A percentile compares a stretch with the other conserved stretches of the same genome.
Evolutionary conservation across 2,113 vertebrate genomes (phyloP).

Genomic region (Ceyx melanurus): DNA sequence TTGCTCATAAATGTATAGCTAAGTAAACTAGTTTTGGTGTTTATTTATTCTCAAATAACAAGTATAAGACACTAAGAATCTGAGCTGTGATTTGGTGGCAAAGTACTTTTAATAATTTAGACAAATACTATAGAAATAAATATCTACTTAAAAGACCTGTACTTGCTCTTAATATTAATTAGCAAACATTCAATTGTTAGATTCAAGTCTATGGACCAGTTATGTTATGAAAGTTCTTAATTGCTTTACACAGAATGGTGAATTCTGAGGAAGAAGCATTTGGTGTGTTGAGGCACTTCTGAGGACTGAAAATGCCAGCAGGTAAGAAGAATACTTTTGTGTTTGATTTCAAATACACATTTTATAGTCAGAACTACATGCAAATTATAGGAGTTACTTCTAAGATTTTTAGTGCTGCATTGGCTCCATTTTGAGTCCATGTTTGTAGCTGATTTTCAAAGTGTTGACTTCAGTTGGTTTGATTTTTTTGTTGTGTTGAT

Average conservation of each 20-base stretch:
- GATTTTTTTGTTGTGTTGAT: neutral
- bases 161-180: neutral
- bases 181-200: neutral
- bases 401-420: neutral
- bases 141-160: neutral
- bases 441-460: neutral
- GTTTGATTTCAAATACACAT: neutral
- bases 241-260: conserved; percentile 56
- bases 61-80: neutral
- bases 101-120: neutral
- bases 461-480: neutral
- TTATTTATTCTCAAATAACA: neutral
- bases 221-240: neutral
- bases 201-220: neutral
- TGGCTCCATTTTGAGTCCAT: neutral
- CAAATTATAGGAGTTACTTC: neutral
- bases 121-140: neutral
- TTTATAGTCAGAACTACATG: neutral
- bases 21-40: neutral
- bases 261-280: conserved; percentile 16
- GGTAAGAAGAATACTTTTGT: conserved; percentile 71
- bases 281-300: neutral
- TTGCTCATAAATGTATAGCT: neutral
- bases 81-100: neutral
- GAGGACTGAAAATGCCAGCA: conserved; percentile 81